Evolutionary conservation across 2,113 vertebrate species (phyloP).

Genomic region (Tursiops truncatus): DNA sequence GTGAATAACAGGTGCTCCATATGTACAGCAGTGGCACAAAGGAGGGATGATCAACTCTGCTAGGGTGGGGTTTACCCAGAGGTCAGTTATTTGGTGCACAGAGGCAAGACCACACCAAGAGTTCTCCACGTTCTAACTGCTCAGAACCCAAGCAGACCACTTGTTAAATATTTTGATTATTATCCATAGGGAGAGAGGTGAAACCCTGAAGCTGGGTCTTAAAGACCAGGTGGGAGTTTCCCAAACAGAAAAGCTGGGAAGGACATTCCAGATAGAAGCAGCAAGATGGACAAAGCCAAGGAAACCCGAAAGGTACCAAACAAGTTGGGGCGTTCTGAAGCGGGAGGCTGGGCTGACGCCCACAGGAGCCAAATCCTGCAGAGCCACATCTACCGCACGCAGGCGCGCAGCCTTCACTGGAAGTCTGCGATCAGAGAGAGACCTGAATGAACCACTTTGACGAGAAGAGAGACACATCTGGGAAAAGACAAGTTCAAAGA

Average conservation of each 20-base stretch:
- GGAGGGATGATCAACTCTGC: background rate
- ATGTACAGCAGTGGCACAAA: background rate
- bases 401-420: background rate
- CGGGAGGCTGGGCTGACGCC: background rate
- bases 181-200: background rate
- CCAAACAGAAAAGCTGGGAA: background rate
- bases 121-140: background rate
- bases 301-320: background rate
- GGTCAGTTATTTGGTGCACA: background rate
- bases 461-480: background rate
- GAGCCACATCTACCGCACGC: fast-evolving
- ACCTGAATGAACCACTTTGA: background rate
- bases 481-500: background rate
- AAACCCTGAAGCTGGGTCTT: background rate
- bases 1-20: background rate
- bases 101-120: background rate
- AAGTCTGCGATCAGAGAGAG: background rate
- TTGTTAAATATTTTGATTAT: background rate
- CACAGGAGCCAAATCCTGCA: background rate
- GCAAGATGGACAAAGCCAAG: background rate
- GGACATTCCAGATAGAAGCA: background rate
- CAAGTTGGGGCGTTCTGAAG: background rate
- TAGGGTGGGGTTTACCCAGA: background rate
- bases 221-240: background rate
- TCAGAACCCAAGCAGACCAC: background rate